phyloP scores from a whole-genome alignment of 2,797 vertebrate genomes.

The Anas acuta region DNA sequence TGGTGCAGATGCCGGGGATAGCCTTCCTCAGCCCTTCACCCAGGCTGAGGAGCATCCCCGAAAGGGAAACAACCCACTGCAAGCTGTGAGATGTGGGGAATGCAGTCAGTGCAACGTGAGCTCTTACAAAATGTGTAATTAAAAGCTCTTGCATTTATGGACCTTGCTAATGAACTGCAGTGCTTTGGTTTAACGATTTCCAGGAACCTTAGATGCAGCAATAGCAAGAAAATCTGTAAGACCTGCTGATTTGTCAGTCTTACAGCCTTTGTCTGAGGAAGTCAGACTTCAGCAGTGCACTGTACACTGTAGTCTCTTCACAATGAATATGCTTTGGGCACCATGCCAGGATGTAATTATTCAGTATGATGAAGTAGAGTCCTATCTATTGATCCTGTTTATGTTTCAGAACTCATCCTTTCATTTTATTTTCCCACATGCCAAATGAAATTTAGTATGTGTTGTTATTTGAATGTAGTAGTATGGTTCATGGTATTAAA shows the following conservation, averaged over 20 bases:
- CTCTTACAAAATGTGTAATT: not conserved
- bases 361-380: not conserved
- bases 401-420: not conserved
- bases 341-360: conserved; percentile 1
- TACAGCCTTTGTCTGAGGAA: conserved; percentile 6
- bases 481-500: not conserved
- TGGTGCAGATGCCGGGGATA: not conserved
- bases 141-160: not conserved
- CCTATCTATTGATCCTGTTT: conserved; percentile 36
- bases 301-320: not conserved
- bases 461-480: conserved; percentile 14
- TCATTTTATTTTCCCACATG: conserved; percentile 43
- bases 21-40: not conserved
- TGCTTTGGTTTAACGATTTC: not conserved
- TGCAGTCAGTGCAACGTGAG: not conserved
- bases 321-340: conserved; percentile 2
- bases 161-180: not conserved
- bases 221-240: not conserved
- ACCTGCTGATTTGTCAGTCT: not conserved
- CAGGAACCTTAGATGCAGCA: not conserved
- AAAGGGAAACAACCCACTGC: not conserved
- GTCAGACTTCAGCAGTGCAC: not conserved
- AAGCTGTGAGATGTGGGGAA: not conserved
- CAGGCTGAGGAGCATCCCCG: not conserved
- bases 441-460: conserved; percentile 12